Evolutionary conservation across 1,140 invertebrate species (phyloP), one percentile per base, ranked within the genome.

Genomic region (Carposina sasakii): DNA sequence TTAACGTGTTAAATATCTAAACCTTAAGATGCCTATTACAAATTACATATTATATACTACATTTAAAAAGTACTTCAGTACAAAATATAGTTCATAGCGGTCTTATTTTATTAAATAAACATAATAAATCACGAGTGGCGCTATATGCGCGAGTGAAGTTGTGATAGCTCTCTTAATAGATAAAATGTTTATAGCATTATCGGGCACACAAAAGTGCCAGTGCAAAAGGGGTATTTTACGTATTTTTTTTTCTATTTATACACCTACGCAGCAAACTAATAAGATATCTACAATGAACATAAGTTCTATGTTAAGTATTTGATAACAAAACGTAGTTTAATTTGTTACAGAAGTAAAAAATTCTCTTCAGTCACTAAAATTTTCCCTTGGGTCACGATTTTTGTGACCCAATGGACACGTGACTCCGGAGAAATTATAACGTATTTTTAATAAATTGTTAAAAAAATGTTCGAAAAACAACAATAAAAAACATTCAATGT

Each of bases 261-360:
- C 12, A 16, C 33, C n/a, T 13, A 13, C 16, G 33, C 33, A 36
- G 33, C n/a, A 16, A 13, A 36, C 9, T 13, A 17, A 36, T 13
- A 36, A 36, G 16, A 36, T 3, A 2, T 16, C 33, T 15, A 17
- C 16, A 36, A 13, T 36, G 15, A 10, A 13, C n/a, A n/a, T n/a
- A n/a, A n/a, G n/a, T n/a, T n/a, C 33, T 36, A 36, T 13, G 33
- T 36, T 28, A 36, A 36, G 33, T 36, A 36, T 36, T 36, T 36
- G 33, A 10, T 13, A 36, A 36, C 33, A 10, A 36, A 13, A 16
- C 33, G 12, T 13, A 36, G 16, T 36, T 36, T 36, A 2, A 2
- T 36, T 36, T 2, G 12, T 16, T 13, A 13, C 16, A 13, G 19
- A 36, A 13, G 12, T 36, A 40, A 9, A 21, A 40, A 3, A 3